Conservation (phyloP, 2,888 invertebrate species). For the Epirrita christyi region DNA sequence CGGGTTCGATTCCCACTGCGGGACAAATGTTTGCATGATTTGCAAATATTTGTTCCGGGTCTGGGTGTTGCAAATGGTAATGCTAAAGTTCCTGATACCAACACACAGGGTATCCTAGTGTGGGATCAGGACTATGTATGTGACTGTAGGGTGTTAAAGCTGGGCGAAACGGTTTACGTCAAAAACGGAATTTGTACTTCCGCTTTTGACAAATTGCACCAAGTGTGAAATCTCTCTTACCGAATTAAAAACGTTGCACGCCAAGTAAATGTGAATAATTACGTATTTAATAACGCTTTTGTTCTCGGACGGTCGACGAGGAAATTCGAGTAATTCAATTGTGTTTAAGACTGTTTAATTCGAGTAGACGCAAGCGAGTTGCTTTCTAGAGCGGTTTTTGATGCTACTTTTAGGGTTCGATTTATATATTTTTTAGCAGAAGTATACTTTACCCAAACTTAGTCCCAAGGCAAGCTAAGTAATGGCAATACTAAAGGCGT, state of each 20-base stretch:
- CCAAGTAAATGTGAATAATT: constrained; percentile 83
- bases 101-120: too few species aligned
- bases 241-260: constrained; percentile 70
- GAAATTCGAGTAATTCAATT: constrained; percentile 85
- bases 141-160: too few species aligned
- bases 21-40: too few species aligned
- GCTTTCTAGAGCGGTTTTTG: constrained; percentile 69
- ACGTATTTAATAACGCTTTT: constrained; percentile 85
- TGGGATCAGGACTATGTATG: too few species aligned
- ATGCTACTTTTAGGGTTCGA: constrained; percentile 49
- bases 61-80: too few species aligned
- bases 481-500: too few species aligned
- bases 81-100: too few species aligned
- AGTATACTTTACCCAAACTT: too few species aligned
- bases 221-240: constrained; percentile 19
- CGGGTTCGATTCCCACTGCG: too few species aligned
- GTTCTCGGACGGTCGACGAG: constrained; percentile 78
- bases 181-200: not conserved
- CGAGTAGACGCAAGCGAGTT: constrained; percentile 64
- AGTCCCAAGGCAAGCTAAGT: too few species aligned
- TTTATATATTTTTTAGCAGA: not conserved
- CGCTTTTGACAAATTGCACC: not conserved
- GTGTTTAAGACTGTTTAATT: constrained; percentile 82
- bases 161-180: not conserved
- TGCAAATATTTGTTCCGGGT: too few species aligned